Base-by-base conservation (phyloP, 2,797 vertebrate genomes). In the Telmatherina bonti region DNA sequence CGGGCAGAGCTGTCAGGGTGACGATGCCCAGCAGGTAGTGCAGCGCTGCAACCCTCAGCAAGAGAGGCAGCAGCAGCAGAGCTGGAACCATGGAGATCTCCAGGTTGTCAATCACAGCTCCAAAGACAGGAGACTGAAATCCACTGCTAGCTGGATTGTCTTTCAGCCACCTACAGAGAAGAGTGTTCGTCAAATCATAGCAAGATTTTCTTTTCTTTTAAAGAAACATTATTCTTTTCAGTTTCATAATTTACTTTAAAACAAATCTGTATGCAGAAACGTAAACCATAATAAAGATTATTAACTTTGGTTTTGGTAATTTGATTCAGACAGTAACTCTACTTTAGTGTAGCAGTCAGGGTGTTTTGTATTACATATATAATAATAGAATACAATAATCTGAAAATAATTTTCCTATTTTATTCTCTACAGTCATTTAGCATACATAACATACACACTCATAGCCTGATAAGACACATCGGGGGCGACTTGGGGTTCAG, bases 21-120 rank as follows among this genome's bases (percentile, higher is more conserved):
- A 89, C 62, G 31, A 91, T 71, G 4, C 96, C 96, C 85, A 97
- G 90, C 67, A 97, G 89, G 85, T 94, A 91, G 76, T 98, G 96
- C 88, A 97, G 90, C 0, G 97, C 94, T 1, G 97, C 97, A 12
- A 96, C 57, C 0, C 90, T 94, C 4, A 98, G 94, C 54, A 96
- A 90, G 26, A 96, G 77, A 0, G 97, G 97, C 51, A 98, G 90
- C 56, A 97, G 91, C 18, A 97, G 26, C 29, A 98, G 93, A 0
- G 95, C 96, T 0, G 96, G 97, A 20, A 97, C 68, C 68, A 96
- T 91, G 81, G 95, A 96, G 81, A 97, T 74, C 30, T 98, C 95
- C 45, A 96, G 79, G 49, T 94, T 93, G 79, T 96, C 95, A 0
- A 90, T 91, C 41, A 96, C 60, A 0, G 94, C 91, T 24, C 89